Evolutionary conservation across 2,888 invertebrate genomes (phyloP), one percentile per base, ranked within the genome.

Genomic region (Cynaeus angustus): DNA sequence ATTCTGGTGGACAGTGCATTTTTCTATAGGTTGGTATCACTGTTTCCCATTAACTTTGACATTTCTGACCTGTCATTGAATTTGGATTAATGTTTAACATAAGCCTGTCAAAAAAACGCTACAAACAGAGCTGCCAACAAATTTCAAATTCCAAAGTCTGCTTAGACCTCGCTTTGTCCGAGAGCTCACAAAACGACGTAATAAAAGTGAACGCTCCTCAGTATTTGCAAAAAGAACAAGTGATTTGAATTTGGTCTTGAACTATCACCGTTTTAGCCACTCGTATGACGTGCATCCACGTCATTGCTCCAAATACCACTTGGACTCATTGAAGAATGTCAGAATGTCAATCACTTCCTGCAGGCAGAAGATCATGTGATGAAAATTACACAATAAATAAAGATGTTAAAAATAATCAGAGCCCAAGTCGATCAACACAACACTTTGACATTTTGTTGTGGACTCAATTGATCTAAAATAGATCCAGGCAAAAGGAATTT

Each of bases 381-480:
- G 26, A 43, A 41, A 45, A 26, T 26, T 38, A 43, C 13, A 8
- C 43, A 26, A 58, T 58, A 41, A 41, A 58, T 58, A 12, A 21
- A 9, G 5, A 10, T 9, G 38, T 55, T 58, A 58, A 43, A 58
- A 58, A 58, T 58, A 58, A 58, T 38, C n/a, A 58, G 41, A 26
- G 10, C 41, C 5, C 43, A 43, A 43, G 26, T 33, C 37, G 55
- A 43, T 61, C 45, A 48, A 61, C 48, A 46, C 30, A 33, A 33
- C 61, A 46, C 61, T 46, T 30, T 61, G 61, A 61, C 61, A 61
- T 61, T 61, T 61, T 48, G 48, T 5, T 8, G 3, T 1, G 45
- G 21, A 21, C 21, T 21, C 21, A 4, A 21, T 21, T 21, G 21
- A 4, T n/a, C n/a, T n/a, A n/a, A 21, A 21, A 21, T 21, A 21